These are phyloP conservation scores for Leptarthrus brevirostris DNA, from an alignment of 2,888 invertebrate genomes.

Conservation along the genomic window DNA sequence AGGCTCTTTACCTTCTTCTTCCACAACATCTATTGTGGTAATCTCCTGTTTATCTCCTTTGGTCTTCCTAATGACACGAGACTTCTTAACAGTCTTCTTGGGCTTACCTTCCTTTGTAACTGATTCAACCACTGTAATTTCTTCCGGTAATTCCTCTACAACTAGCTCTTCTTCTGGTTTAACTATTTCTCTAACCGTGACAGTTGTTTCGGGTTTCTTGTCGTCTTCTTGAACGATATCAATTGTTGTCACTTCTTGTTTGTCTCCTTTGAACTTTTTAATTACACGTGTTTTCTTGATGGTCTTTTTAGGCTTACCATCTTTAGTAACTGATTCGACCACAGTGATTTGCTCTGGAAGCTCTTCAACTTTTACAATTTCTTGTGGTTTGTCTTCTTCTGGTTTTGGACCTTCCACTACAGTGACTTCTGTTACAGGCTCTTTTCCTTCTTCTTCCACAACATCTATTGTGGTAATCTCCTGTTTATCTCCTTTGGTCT, in stretches of 20 bases:
- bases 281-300: constrained; percentile 60
- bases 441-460: constrained; percentile 52
- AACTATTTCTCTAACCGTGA: constrained; percentile 59
- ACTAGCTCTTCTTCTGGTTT: constrained; percentile 47
- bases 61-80: constrained; percentile 62
- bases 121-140: constrained; percentile 55
- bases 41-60: constrained; percentile 60
- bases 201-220: constrained; percentile 60
- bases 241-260: no score
- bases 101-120: constrained; percentile 56
- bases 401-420: constrained; percentile 55
- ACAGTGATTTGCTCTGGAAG: constrained; percentile 56
- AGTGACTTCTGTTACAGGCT: constrained; percentile 62
- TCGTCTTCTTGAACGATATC: constrained; percentile 57
- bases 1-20: constrained; percentile 58
- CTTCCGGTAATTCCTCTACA: constrained; percentile 60
- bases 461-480: constrained; percentile 54
- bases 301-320: constrained; percentile 59
- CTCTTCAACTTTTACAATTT: constrained; percentile 48
- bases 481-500: constrained; percentile 57
- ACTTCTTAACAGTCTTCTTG: constrained; percentile 59
- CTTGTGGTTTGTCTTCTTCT: background rate
- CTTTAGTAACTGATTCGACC: constrained; percentile 55
- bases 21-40: constrained; percentile 58
- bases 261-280: constrained; percentile 58